Base-by-base conservation (phyloP, 2,797 vertebrate species). In the Smutsia temminckii region DNA sequence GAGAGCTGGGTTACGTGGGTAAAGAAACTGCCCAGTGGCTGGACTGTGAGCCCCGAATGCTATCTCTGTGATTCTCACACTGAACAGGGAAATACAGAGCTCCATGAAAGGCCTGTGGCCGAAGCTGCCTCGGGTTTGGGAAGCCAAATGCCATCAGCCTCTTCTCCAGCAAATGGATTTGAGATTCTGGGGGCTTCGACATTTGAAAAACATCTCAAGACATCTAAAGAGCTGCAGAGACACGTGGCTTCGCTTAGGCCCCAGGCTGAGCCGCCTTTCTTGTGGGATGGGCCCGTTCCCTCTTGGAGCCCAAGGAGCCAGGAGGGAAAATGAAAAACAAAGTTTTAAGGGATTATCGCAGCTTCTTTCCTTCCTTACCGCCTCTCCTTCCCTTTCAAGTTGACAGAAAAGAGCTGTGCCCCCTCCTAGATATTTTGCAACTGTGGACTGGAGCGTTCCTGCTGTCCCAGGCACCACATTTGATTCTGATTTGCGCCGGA, bases 201-300 rank as follows among this genome's bases (percentile, higher is more conserved):
- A 20, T 84, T 93, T 64, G 94, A 85, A 83, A 86, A 88, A 14
- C 85, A 51, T 95, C 89, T 63, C 42, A 32, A 78, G 89, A 80
- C 92, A 53, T 95, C 96, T 85, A 6, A 95, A 68, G 93, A 17
- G 49, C 85, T 8, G 2, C 6, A 5, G 12, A 88, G 96, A 97
- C 97, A 97, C 95, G 96, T 97, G 96, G 96, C 95, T 97, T 97
- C 13, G 96, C 92, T 97, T 97, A 97, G 96, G 94, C 93, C 93
- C 46, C 93, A 2, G 85, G 18, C 80, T 4, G 8, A 66, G 85
- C 84, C 1, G 27, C 21, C 96, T 97, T 96, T 97, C 89, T 93
- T 97, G 97, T 97, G 97, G 97, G 95, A 95, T 93, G 40, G 1
- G 66, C 81, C 77, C 6, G 8, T 80, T 63, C 91, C 37, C 81